These are phyloP conservation scores for Pogonocichla stellata DNA, from an alignment of 2,113 vertebrate species.

Conservation along the genomic window DNA sequence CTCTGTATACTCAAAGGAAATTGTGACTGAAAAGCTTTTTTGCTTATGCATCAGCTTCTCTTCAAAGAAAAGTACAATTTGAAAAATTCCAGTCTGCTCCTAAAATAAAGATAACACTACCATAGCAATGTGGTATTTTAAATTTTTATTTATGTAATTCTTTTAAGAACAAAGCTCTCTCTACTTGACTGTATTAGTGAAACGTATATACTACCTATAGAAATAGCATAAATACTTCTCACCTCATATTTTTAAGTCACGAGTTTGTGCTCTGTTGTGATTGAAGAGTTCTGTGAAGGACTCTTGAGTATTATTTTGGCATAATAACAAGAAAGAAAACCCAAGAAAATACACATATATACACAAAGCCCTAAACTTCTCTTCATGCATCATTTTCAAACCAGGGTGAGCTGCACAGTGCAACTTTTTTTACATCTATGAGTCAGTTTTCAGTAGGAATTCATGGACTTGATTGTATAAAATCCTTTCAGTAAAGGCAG, in stretches of 20 bases:
- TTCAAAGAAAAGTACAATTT: neutral
- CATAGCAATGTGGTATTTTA: neutral
- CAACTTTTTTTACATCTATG: neutral
- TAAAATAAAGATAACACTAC: neutral
- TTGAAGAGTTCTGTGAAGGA: neutral
- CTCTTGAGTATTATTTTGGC: neutral
- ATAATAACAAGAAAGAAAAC: neutral
- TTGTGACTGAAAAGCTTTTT: neutral
- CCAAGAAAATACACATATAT: neutral
- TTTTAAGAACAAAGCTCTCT: neutral
- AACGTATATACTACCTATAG: neutral
- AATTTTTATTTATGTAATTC: neutral
- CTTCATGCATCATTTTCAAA: neutral
- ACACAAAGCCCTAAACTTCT: neutral
- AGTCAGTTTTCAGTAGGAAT: neutral
- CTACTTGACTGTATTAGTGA: neutral
- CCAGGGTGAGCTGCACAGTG: neutral
- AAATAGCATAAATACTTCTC: neutral
- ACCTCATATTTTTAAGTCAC: neutral
- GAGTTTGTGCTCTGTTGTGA: neutral
- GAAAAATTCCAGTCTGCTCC: neutral
- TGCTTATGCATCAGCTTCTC: neutral
- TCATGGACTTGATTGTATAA: neutral
- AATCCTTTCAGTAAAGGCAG: neutral
- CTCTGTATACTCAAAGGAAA: neutral